Evolutionary conservation across 2,797 vertebrate species (phyloP).

Genomic region (Sebastes nivosus): DNA sequence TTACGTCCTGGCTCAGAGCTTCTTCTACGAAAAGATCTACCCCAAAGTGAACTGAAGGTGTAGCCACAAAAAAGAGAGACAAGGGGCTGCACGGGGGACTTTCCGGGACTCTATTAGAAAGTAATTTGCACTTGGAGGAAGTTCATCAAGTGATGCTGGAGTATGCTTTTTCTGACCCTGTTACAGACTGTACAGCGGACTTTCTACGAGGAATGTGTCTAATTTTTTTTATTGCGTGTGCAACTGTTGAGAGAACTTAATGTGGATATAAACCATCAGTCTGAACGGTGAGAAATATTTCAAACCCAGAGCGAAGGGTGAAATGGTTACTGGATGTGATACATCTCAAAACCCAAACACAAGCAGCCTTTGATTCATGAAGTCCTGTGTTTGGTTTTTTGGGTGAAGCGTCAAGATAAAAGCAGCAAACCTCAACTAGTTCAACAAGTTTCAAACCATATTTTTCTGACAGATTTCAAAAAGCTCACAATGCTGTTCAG

Average conservation of each 20-base stretch:
- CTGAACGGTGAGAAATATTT: conserved; percentile 17
- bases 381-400: neutral
- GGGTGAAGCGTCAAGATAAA: neutral
- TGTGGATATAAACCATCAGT: neutral
- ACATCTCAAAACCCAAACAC: conserved; percentile 13
- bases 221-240: conserved; percentile 20
- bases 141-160: neutral
- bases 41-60: conserved; percentile 88
- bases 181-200: neutral
- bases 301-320: neutral
- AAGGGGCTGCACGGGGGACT: neutral
- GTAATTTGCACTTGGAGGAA: conserved; percentile 46
- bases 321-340: neutral
- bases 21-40: conserved; percentile 99
- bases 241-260: conserved; percentile 29
- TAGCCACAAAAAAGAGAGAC: neutral
- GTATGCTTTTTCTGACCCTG: neutral
- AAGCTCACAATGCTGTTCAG: neutral
- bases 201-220: conserved; percentile 18
- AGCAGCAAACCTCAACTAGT: conserved; percentile 9
- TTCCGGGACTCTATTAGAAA: neutral
- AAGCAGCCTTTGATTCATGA: neutral
- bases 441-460: conserved; percentile 1
- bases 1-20: conserved; percentile 90
- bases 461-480: neutral